Base-by-base conservation (phyloP, 2,888 invertebrate species). In the Drosophila formosana region DNA sequence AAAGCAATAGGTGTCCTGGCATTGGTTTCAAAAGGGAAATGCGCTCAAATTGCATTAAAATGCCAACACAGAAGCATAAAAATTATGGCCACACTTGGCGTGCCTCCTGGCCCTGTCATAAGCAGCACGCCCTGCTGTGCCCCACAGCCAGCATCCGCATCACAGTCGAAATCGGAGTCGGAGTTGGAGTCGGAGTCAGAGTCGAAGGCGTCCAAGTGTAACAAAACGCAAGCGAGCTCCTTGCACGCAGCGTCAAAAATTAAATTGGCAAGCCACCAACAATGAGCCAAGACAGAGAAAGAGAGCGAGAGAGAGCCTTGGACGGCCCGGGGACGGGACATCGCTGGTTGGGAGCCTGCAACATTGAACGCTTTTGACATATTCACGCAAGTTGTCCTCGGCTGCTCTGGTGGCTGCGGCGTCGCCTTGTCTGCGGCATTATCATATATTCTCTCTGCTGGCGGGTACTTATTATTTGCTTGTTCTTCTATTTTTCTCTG, bases 201-300 rank as follows among this genome's bases (percentile, higher is more conserved):
- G 72, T 86, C 79, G 82, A 62, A 89, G 89, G 89, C 90, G 89
- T 90, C 90, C 82, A 90, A 88, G 86, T 86, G 89, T 82, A 88
- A 86, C 84, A 78, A 88, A 86, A 72, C 80, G 82, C 68, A 72
- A 82, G 82, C 67, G 68, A 82, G 78, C 81, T 72, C 72, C 84
- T 77, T 62, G 79, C 90, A 89, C 79, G 89, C 90, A 89, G 90
- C 78, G 78, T 82, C 77, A 80, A 83, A 87, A 89, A 91, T 91
- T 90, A 90, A 91, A 90, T 91, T 91, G 91, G 91, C 91, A 91
- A 76, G 65, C 66, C 77, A 84, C 91, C 91, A 91, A 91, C 77
- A 78, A 72, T 28, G 55, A 58, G 53, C 57, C 18, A 18, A 18
- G 18, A 18, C 18, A 18, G 18, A 1, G 18, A 18, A 18, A 1